Base-by-base conservation (phyloP, 37 sponge, comb jelly and placozoan genomes). In the Tethya wilhelma region DNA sequence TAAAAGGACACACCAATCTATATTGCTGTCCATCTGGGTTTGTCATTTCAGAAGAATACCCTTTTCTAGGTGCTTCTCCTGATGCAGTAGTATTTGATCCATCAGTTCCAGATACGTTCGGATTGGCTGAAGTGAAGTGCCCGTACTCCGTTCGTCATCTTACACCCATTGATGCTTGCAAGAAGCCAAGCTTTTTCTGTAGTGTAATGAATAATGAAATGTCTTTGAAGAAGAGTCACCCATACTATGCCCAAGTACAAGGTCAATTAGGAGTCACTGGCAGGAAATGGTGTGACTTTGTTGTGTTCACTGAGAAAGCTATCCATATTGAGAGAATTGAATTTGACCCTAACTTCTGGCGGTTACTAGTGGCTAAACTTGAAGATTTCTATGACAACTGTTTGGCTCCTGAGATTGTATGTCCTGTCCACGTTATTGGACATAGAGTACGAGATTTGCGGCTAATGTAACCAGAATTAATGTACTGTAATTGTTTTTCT, bases 211-310 rank as follows among this genome's bases (percentile, higher is more conserved):
- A 56, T 69, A 34, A 26, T 28, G 41, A 31, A n/a, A 38, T 22
- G 2, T 5, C 8, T 43, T 85, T 20, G 19, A 68, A 41, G 70
- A 64, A 38, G 37, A 57, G 30, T 39, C 80, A 87, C 44, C 38
- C 69, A 17, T 87, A 87, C 69, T 79, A 67, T 65, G 28, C 30
- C 44, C 87, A 87, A 72, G 82, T 88, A 4, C 82, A 80, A 68
- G 89, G 89, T 4, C 83, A n/a, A 76, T 59, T 89, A 66, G 79
- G 44, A 26, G 81, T 88, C 30, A 62, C 55, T 20, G 82, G 40
- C 40, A 66, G 88, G 30, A 29, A 43, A 32, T 88, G 89, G 89
- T 88, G 89, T 81, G 89, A 88, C 55, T 88, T 88, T 67, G 64
- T 88, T 30, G 62, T 88, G 23, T 88, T 59, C 62, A 81, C 83